These are phyloP conservation scores for Nannospalax galili DNA, from an alignment of 2,113 vertebrate species.

Conservation along the genomic window DNA sequence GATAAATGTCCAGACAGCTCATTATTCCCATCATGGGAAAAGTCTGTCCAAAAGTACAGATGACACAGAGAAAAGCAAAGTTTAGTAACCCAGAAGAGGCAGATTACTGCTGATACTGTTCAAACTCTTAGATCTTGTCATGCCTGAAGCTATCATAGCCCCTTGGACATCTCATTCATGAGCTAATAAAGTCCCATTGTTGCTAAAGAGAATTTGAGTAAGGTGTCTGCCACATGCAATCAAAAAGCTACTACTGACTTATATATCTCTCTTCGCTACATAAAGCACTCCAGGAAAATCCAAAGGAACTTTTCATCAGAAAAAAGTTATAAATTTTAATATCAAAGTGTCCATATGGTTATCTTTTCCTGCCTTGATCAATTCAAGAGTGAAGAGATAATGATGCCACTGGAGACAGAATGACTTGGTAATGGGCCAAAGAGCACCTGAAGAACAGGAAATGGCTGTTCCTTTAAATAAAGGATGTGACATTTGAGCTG, in stretches of 20 bases:
- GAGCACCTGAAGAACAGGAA: slow-evolving; percentile 8
- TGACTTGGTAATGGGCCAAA: slow-evolving; percentile 43
- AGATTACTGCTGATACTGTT: background rate
- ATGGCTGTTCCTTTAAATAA: slow-evolving; percentile 40
- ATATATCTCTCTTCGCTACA: background rate
- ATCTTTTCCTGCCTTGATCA: slow-evolving; percentile 63
- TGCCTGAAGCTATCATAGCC: background rate
- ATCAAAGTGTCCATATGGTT: slow-evolving; percentile 43
- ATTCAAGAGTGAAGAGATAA: slow-evolving; percentile 49
- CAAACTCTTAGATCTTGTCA: background rate
- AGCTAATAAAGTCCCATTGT: slow-evolving; percentile 7
- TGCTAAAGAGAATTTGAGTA: slow-evolving; percentile 36
- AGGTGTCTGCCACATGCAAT: slow-evolving; percentile 27
- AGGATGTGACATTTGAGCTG: slow-evolving; percentile 39
- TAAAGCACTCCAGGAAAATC: slow-evolving; percentile 29
- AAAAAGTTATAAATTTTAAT: slow-evolving; percentile 53
- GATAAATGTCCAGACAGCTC: background rate
- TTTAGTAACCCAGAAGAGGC: background rate
- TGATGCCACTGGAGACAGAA: slow-evolving; percentile 55
- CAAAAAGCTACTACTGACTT: slow-evolving; percentile 6
- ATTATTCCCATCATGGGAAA: background rate
- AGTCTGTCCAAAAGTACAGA: background rate
- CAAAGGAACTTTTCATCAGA: slow-evolving; percentile 59
- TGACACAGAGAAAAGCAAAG: background rate
- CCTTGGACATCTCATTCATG: background rate